Evolutionary conservation across 1,140 invertebrate genomes (phyloP), one percentile per base, ranked within the genome.

Genomic region (Ceratina japonica): DNA sequence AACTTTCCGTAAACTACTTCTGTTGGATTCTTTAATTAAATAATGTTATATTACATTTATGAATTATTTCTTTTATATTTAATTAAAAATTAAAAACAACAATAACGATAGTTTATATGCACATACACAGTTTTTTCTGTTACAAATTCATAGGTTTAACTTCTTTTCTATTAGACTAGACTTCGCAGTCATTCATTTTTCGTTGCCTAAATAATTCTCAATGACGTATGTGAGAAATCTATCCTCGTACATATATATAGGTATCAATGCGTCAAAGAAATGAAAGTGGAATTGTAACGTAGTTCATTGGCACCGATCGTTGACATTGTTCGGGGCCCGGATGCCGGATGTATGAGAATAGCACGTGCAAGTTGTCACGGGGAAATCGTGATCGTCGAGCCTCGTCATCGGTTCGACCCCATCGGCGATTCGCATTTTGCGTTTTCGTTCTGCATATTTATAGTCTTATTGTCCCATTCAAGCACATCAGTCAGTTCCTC

Each of bases 231-330:
- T 16, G 64, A 27, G 56, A 80, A 68, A 68, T 37, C 3, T 37
- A 2, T 44, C 10, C 10, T 44, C 10, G 64, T 59, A 56, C 61
- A 22, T 54, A 63, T 59, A 56, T 56, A 22, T 12, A 22, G 27
- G 59, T 68, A 76, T 72, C 4, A 62, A 37, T 61, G 49, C 27
- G 59, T 76, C 51, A 52, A 31, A 49, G 70, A 79, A 79, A 79
- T n/a, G 73, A 85, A 80, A 78, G 66, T 85, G 78, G 82, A 80
- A 76, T 82, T 77, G 54, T 65, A 76, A 69, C 74, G 71, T 75
- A 76, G 87, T 89, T 88, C 86, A 82, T 88, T 89, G 85, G 80
- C 88, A 84, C 79, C 71, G 70, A 70, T 70, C 64, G 69, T 80
- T 75, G 81, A 86, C 74, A 85, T 83, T 87, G 79, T 81, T 73